A percentile compares a stretch with the other conserved stretches of the same genome.
These are phyloP conservation scores for Zosterops pallidus DNA, from an alignment of 2,113 vertebrate species.

Conservation along the genomic window DNA sequence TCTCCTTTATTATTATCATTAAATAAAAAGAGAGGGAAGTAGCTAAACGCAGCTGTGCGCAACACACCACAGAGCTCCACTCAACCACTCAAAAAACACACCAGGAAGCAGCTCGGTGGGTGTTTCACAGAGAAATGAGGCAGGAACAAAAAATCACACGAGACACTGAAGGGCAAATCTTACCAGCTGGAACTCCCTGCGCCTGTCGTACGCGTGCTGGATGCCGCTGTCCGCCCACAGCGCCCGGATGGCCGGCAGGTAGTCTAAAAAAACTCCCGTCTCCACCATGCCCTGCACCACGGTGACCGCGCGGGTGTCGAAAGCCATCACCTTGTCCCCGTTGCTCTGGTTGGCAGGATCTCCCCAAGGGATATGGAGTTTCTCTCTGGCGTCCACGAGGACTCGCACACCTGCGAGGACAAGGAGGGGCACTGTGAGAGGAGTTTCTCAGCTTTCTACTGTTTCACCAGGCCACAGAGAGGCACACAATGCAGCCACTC, in stretches of 20 bases:
- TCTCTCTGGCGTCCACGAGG: slow-evolving; percentile 94
- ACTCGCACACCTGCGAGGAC: slow-evolving; percentile 85
- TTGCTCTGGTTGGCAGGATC: slow-evolving; percentile 83
- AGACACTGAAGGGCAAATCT: slow-evolving; percentile 29
- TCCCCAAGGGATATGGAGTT: slow-evolving; percentile 97
- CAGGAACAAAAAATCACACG: not conserved
- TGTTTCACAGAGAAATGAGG: fast-evolving
- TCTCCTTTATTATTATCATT: not conserved
- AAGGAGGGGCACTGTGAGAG: not conserved
- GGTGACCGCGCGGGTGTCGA: slow-evolving; percentile 86
- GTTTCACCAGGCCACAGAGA: not conserved
- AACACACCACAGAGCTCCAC: not conserved
- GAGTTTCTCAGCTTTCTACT: slow-evolving; percentile 36
- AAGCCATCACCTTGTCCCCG: slow-evolving; percentile 89
- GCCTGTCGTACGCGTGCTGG: slow-evolving; percentile 92
- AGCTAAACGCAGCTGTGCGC: not conserved
- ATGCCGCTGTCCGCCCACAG: slow-evolving; percentile 92
- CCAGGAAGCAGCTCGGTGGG: fast-evolving
- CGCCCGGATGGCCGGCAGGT: slow-evolving; percentile 82
- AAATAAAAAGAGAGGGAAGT: not conserved
- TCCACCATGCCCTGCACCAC: slow-evolving; percentile 89
- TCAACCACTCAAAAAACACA: fast-evolving
- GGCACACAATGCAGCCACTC: not conserved
- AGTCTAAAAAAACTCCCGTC: slow-evolving; percentile 81
- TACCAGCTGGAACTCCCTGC: slow-evolving; percentile 97